Conservation (phyloP, 2,888 invertebrate genomes). For the Drosophila kambysellisi region DNA sequence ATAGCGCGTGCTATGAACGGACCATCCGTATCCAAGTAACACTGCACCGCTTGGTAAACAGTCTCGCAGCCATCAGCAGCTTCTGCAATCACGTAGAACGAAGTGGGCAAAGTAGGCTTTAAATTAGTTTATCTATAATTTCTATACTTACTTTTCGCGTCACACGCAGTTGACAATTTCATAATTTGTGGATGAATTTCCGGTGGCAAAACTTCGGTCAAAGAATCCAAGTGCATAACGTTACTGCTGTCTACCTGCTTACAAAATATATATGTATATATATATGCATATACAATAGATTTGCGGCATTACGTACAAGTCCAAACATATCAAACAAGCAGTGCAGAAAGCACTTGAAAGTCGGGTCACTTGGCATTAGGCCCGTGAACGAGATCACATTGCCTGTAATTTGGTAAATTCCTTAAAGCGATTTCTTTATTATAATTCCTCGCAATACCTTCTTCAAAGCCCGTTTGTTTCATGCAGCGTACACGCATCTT, state of each 20-base stretch:
- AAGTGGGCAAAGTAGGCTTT: too few relatives aligned
- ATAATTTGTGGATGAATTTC: slow-evolving; percentile 70
- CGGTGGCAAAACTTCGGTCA: slow-evolving; percentile 79
- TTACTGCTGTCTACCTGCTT: slow-evolving; percentile 80
- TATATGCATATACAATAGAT: not conserved
- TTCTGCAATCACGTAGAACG: slow-evolving; percentile 59
- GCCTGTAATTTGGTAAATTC: slow-evolving; percentile 41
- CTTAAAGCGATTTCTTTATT: not conserved
- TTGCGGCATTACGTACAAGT: slow-evolving; percentile 66
- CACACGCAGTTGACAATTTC: slow-evolving; percentile 68
- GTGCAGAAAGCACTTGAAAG: slow-evolving; percentile 82
- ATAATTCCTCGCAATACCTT: slow-evolving; percentile 62
- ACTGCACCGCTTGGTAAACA: slow-evolving; percentile 77
- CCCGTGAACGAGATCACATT: not conserved
- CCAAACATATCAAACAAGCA: slow-evolving; percentile 83
- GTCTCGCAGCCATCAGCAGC: slow-evolving; percentile 83
- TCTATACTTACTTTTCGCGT: slow-evolving; percentile 75
- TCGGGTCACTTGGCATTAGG: slow-evolving; percentile 67
- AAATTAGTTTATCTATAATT: not conserved
- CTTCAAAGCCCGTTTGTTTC: slow-evolving; percentile 67
- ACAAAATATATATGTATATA: not conserved
- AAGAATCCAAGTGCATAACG: slow-evolving; percentile 75
- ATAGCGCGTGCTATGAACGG: slow-evolving; percentile 49
- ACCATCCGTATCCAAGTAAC: slow-evolving; percentile 80
- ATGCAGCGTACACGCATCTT: slow-evolving; percentile 77